Evolutionary conservation across 1,140 invertebrate genomes (phyloP).

Genomic region (Stratiolaelaps scimitus): DNA sequence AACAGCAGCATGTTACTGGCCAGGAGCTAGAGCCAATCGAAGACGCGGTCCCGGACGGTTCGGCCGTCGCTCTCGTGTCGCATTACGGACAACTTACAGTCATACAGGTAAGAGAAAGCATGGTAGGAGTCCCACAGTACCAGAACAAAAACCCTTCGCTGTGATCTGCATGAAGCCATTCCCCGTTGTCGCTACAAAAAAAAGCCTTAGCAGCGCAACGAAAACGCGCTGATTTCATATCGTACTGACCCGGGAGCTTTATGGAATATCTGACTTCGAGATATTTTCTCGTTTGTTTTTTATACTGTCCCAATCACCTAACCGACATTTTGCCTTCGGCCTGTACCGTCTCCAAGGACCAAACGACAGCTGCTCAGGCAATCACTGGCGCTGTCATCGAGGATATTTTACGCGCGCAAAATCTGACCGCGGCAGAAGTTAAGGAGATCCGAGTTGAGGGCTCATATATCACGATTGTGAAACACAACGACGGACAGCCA

Average conservation of each 20-base stretch:
- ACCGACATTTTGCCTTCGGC: too few species aligned
- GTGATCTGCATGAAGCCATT: conserved; percentile 1
- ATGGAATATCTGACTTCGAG: too few species aligned
- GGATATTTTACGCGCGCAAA: conserved; percentile 15
- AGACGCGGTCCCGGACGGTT: too few species aligned
- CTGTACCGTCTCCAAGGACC: too few species aligned
- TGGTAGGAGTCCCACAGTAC: neutral
- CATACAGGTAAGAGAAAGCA: conserved; percentile 22
- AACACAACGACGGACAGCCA: neutral
- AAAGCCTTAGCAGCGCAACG: too few species aligned
- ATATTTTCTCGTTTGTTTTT: too few species aligned
- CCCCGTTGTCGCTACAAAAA: too few species aligned
- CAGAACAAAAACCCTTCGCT: neutral
- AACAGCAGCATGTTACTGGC: too few species aligned
- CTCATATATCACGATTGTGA: conserved; percentile 26
- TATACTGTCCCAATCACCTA: too few species aligned
- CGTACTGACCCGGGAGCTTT: too few species aligned
- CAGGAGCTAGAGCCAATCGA: too few species aligned
- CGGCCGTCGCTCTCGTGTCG: neutral
- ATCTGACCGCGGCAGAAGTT: conserved; percentile 19
- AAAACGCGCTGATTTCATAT: too few species aligned
- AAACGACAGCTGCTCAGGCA: neutral
- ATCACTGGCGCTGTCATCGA: conserved; percentile 17
- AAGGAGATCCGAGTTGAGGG: conserved; percentile 24
- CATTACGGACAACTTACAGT: conserved; percentile 18